Percentiles rank a stretch among this genome's conserved stretches.
These are phyloP conservation scores for Ceratothoa steindachneri DNA, from an alignment of 2,888 invertebrate species.

Conservation along the genomic window DNA sequence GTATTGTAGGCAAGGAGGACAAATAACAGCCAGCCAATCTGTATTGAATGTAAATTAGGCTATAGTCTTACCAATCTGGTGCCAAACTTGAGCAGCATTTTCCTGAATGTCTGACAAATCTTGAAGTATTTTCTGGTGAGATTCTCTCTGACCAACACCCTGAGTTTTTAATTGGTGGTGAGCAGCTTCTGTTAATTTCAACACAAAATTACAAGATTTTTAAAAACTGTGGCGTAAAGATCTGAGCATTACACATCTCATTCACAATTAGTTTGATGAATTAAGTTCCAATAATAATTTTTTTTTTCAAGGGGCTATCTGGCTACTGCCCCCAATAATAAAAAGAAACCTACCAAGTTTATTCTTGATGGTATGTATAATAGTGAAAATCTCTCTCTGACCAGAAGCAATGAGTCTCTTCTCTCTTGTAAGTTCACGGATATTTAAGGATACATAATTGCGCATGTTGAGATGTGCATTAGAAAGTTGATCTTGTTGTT, in stretches of 20 bases:
- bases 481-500: conserved; percentile 30
- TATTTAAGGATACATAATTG: conserved; percentile 21
- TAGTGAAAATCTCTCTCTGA: conserved; percentile 58
- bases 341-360: conserved; percentile 59
- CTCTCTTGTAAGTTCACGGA: conserved; percentile 55
- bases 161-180: conserved; percentile 57
- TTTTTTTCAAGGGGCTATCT: no score
- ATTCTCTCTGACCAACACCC: conserved; percentile 55
- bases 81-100: conserved; percentile 59
- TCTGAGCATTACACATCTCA: no score
- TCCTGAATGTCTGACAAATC: conserved; percentile 59
- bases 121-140: conserved; percentile 59
- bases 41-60: no score
- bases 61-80: conserved; percentile 59
- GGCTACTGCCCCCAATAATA: no score
- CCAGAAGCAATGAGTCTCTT: conserved; percentile 61
- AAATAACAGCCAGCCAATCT: no score
- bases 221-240: no score
- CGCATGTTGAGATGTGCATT: conserved; percentile 21
- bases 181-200: conserved; percentile 53
- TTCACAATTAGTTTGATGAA: no score
- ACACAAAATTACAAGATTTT: no score
- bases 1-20: no score
- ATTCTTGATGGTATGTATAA: conserved; percentile 59
- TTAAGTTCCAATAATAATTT: no score